These are phyloP conservation scores for Meloidogyne chitwoodi DNA, from an alignment of 1,140 invertebrate genomes.

Conservation along the genomic window DNA sequence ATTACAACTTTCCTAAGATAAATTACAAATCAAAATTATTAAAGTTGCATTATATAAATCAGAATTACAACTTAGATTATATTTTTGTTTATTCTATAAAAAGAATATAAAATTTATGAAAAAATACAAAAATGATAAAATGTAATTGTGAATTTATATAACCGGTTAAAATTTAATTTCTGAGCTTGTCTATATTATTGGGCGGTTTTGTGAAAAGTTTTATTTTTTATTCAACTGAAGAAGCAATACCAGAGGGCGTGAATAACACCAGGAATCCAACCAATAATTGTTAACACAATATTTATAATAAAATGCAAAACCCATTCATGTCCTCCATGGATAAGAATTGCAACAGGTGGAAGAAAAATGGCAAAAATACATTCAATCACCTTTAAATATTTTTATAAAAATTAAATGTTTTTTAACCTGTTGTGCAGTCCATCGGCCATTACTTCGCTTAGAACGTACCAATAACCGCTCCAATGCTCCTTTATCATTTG, in stretches of 20 bases:
- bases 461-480: slow-evolving; percentile 7
- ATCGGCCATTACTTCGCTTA: slow-evolving; percentile 19
- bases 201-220: neutral
- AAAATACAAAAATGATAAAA: no score
- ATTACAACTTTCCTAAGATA: no score
- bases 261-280: slow-evolving; percentile 30
- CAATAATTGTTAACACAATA: slow-evolving; percentile 24
- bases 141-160: neutral
- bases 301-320: slow-evolving; percentile 27
- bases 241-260: slow-evolving; percentile 39
- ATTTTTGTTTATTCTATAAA: no score
- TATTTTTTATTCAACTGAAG: slow-evolving; percentile 12
- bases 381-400: slow-evolving; percentile 7
- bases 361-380: slow-evolving; percentile 23
- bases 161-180: neutral
- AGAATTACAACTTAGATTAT: no score
- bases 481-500: neutral
- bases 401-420: neutral
- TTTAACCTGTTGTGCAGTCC: slow-evolving; percentile 19
- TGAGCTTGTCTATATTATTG: neutral
- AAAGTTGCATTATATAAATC: no score
- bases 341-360: slow-evolving; percentile 20
- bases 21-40: no score
- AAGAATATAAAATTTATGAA: no score
- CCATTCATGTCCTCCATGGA: slow-evolving; percentile 25